Base-by-base conservation (phyloP, 1,140 invertebrate genomes). In the Halictus rubicundus region DNA sequence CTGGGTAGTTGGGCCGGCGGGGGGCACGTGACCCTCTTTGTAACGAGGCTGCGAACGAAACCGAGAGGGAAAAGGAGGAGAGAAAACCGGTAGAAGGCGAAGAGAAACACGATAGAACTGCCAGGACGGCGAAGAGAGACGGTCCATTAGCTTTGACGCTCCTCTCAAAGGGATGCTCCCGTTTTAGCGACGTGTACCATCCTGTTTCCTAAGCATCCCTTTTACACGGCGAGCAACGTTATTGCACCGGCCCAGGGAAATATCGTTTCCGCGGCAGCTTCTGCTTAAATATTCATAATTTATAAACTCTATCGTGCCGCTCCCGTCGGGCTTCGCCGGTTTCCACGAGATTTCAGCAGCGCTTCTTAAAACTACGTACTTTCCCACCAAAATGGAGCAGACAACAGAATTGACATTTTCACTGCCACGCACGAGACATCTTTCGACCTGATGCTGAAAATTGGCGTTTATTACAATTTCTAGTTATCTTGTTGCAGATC, bases 121-220 rank as follows among this genome's bases (percentile, higher is more conserved):
- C 32, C 10, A 46, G 42, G 42, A 46, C 42, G 42, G 42, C 42
- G 42, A 46, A 46, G 42, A 87, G 88, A 78, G 83, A 68, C 86
- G 84, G 83, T 90, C 88, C 89, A 90, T 90, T 90, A 90, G 89
- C 89, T 90, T 90, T 90, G 89, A 89, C 89, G 89, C 88, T 89
- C 78, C 81, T 88, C 87, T 89, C 89, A 90, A 90, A 90, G 88
- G 87, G 89, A 88, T 86, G 85, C 82, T 87, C 69, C 83, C 87
- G 89, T 90, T 90, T 90, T 89, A 89, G 84, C 85, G 86, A 88
- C 89, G 88, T 89, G 79, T 90, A 90, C 89, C 85, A 80, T 75
- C 87, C 82, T 90, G 89, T 90, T 90, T 90, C 89, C 89, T 90
- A 89, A 90, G 88, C 89, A 90, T 84, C 85, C 84, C 89, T 89